phyloP scores from a whole-genome alignment of 2,113 vertebrate genomes.

The Microcebus jonahi region DNA sequence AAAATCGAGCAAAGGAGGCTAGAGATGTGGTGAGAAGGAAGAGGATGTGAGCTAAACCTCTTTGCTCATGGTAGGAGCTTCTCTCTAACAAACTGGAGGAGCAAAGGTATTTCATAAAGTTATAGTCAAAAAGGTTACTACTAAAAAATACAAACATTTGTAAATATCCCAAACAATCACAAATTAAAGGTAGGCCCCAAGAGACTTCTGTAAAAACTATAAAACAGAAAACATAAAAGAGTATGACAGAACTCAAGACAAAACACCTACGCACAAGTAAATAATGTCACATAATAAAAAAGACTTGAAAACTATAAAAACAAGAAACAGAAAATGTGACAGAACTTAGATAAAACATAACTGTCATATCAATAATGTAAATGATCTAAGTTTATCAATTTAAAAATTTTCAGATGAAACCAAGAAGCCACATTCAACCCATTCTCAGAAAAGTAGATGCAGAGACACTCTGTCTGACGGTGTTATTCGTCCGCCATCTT shows the following conservation, averaged over 20 bases:
- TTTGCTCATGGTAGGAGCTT: neutral
- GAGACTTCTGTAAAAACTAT: neutral
- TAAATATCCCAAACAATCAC: neutral
- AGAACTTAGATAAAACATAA: neutral
- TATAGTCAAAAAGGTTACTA: neutral
- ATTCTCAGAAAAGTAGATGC: neutral
- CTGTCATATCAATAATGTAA: neutral
- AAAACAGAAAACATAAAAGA: neutral
- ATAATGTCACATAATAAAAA: neutral
- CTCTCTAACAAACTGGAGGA: neutral
- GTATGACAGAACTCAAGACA: neutral
- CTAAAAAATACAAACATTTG: neutral
- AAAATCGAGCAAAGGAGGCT: neutral
- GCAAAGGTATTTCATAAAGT: neutral
- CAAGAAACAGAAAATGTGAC: neutral
- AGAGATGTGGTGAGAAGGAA: too few species aligned
- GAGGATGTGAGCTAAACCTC: too few species aligned
- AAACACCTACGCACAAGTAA: neutral
- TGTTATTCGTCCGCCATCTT: too few species aligned
- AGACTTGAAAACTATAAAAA: neutral
- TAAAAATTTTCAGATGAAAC: neutral
- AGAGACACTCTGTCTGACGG: too few species aligned
- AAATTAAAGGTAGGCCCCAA: neutral
- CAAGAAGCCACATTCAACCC: neutral
- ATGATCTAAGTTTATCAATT: neutral